Evolutionary conservation across 2,113 vertebrate genomes (phyloP), one percentile per base, ranked within the genome.

Genomic region (Nothoprocta pentlandii): DNA sequence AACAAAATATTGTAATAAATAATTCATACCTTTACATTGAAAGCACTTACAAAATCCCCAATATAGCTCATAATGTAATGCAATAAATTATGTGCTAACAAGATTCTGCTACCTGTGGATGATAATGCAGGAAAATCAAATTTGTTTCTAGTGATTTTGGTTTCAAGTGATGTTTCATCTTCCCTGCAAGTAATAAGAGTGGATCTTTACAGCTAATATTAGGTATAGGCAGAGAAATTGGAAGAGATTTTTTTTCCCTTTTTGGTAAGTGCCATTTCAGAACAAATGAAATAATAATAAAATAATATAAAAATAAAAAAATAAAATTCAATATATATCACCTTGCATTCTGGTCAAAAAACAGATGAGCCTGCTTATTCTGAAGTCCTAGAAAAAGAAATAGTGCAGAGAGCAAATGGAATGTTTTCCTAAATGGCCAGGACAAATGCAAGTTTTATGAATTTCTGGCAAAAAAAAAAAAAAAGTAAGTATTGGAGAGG

Each of bases 1-100:
- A 94, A 85, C 17, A 82, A 94, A 92, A 46, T 54, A 23, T 87
- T 92, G 44, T 39, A 90, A 88, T 88, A 92, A 92, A 93, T 94
- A 87, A 87, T 80, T 78, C 64, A 49, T 42, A 46, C 13, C 6
- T 88, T 85, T 93, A 64, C 41, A 68, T 19, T 32, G 10, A 74
- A 74, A 67, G 16, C 71, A 23, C 34, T 41, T 67, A 46, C 4
- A 89, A 82, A 80, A 82, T 77, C 42, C 25, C 46, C 4, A 21
- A 36, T 91, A 30, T 80, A 89, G 70, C 23, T 32, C 46, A 58
- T 70, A 89, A 44, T n/a, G 84, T 85, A 85, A 76, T 87, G 23
- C 5, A 80, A 67, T 85, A 80, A 73, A 80, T 59, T 70, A 44
- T 63, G 8, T 36, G 10, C 16, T 91, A 89, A 79, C 14, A 87